Conservation (phyloP, 2,797 vertebrate genomes). For the Sebastes matsubarae region DNA sequence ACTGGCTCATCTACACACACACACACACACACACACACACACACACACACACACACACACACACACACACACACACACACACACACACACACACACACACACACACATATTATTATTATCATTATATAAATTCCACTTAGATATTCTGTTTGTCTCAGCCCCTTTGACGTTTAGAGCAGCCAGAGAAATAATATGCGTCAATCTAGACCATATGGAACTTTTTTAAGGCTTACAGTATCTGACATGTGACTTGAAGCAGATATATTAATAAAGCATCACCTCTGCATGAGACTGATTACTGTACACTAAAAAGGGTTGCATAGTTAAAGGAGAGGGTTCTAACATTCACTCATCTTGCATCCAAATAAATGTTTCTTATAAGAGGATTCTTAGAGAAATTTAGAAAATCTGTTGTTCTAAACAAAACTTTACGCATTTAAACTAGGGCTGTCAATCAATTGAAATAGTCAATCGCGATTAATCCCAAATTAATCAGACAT, state of each 20-base stretch:
- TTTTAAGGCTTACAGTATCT: conserved; percentile 11
- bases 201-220: neutral
- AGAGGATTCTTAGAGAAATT: neutral
- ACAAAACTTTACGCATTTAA: neutral
- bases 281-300: conserved; percentile 17
- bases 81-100: neutral
- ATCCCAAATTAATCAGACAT: no score
- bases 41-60: neutral
- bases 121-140: conserved; percentile 4
- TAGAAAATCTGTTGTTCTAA: neutral
- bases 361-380: neutral
- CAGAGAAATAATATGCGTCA: neutral
- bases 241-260: conserved; percentile 12
- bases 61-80: neutral
- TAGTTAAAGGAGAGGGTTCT: neutral
- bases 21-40: neutral
- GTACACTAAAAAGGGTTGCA: neutral
- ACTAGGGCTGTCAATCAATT: no score
- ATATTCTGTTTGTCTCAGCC: neutral
- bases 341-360: neutral
- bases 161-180: conserved; percentile 29
- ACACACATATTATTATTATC: neutral
- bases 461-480: no score
- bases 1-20: neutral
- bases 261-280: neutral